Evolutionary conservation across 2,113 vertebrate species (phyloP), one percentile per base, ranked within the genome.

Genomic region (Aplodontia rufa): DNA sequence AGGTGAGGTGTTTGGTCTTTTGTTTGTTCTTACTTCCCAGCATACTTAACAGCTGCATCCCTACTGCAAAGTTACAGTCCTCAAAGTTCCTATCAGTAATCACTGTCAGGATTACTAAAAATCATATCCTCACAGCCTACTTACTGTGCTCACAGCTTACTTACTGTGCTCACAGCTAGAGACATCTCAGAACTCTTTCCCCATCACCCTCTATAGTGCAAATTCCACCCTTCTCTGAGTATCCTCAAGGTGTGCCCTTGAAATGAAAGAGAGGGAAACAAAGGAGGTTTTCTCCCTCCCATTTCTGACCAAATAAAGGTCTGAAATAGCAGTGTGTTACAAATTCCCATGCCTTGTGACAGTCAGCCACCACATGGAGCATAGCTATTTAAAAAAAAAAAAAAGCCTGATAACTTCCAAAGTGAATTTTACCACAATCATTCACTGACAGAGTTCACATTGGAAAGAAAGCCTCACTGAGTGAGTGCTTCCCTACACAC

Each of bases 261-360:
- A 83, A 78, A 64, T 83, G 80, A 81, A 88, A 84, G 0, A 87
- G 28, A n/a, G 30, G 19, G 72, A 86, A 93, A 66, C 40, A n/a
- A 90, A 12, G 87, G 37, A n/a, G 49, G 37, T 79, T 87, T 13
- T 13, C 32, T 11, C 32, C 37, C 72, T 94, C 55, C 64, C 86
- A 58, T 37, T 90, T 69, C 42, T 53, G 72, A 92, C 45, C 58
- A 91, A 79, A 75, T 0, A n/a, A 53, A 96, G 82, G 66, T 93
- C 87, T 92, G 80, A 92, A 95, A 74, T 1, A 62, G 58, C 78
- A 51, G 40, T 20, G 24, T 51, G 32, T n/a, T 64, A 87, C 40
- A 66, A 85, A 78, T 55, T 28, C 24, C 62, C 58, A 42, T 55
- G 83, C 42, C 76, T 71, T 53, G 22, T 49, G 72, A 88, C 55